A percentile compares a stretch with the other conserved stretches of the same genome.
Conservation (phyloP, 2,797 vertebrate genomes). For the Rhabdomys pumilio region DNA sequence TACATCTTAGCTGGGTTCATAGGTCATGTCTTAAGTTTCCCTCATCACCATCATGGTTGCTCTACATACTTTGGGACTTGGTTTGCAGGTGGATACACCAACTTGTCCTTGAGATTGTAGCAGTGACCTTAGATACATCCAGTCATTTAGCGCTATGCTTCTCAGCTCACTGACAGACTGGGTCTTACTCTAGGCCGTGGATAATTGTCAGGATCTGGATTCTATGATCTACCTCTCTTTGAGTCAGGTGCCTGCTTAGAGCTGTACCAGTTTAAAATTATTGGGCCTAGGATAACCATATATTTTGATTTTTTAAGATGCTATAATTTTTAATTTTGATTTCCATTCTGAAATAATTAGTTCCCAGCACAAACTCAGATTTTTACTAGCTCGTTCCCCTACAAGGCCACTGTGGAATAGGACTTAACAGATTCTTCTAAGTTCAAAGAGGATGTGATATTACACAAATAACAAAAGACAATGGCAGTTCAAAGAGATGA, state of each 20-base stretch:
- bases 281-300: not conserved
- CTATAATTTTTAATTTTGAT: not conserved
- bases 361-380: not conserved
- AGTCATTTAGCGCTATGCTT: not conserved
- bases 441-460: not conserved
- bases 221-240: fast-evolving
- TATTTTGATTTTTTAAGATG: not conserved
- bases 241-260: not conserved
- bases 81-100: not conserved
- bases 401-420: not conserved
- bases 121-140: not conserved
- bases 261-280: not conserved
- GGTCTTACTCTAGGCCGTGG: not conserved
- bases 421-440: not conserved
- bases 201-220: not conserved
- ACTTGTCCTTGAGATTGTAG: not conserved
- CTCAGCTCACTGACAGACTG: not conserved
- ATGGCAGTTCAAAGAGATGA: not conserved
- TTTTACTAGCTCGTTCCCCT: not conserved
- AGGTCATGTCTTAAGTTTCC: not conserved
- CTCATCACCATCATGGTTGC: fast-evolving
- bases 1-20: not conserved
- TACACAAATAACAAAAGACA: not conserved
- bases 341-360: not conserved
- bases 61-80: not conserved